phyloP scores from a whole-genome alignment of 23 tunicate genomes.

The Phallusia fumigata region DNA sequence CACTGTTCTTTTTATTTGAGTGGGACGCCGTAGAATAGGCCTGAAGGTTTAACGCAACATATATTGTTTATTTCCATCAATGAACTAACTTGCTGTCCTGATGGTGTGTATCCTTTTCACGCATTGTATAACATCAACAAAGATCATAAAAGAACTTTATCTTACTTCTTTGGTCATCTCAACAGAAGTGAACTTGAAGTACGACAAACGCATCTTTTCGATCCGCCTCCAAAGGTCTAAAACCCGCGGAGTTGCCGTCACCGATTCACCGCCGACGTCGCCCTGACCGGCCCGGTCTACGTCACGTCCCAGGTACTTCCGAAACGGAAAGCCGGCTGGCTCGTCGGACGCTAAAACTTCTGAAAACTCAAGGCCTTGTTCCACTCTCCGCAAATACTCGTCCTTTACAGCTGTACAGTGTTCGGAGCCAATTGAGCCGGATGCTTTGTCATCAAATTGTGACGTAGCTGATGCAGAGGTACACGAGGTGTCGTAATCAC shows the following conservation, averaged over 20 bases:
- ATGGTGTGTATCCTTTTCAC: too few relatives aligned
- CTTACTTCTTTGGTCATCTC: not conserved
- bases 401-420: not conserved
- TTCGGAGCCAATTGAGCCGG: not conserved
- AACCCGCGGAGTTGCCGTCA: constrained; percentile 5
- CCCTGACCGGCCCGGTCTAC: not conserved
- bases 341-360: constrained; percentile 65
- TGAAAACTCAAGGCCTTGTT: constrained; percentile 36
- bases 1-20: too few relatives aligned
- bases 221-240: constrained; percentile 75
- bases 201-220: constrained; percentile 43
- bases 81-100: too few relatives aligned
- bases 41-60: too few relatives aligned
- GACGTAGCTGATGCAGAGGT: not conserved
- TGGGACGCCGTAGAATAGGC: too few relatives aligned
- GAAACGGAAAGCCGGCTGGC: constrained; percentile 61
- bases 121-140: too few relatives aligned
- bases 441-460: not conserved
- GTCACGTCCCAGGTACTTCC: constrained; percentile 35
- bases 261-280: not conserved
- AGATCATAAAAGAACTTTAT: too few relatives aligned
- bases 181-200: constrained; percentile 1
- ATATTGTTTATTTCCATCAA: too few relatives aligned
- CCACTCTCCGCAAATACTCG: constrained; percentile 34
- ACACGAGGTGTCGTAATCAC: not conserved